Evolutionary conservation across 2,888 invertebrate genomes (phyloP).

Genomic region (Oligia fasciuncula): DNA sequence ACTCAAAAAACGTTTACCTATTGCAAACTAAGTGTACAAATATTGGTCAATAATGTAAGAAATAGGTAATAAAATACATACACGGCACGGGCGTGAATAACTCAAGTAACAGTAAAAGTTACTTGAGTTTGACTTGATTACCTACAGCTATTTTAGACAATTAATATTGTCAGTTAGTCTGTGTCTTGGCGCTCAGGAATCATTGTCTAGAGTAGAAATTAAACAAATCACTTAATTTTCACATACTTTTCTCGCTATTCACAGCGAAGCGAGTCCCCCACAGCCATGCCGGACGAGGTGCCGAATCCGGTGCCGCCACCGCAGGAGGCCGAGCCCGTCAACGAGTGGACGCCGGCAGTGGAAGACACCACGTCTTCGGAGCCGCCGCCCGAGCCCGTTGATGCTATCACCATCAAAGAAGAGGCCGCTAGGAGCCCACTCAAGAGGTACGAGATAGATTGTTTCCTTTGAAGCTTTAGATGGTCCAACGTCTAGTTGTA

Average conservation of each 20-base stretch:
- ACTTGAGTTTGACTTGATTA: too few relatives aligned
- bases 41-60: not conserved
- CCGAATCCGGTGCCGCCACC: conserved; percentile 72
- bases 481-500: not conserved
- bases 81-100: not conserved
- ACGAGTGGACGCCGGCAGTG: conserved; percentile 83
- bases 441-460: conserved; percentile 75
- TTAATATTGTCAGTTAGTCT: not conserved
- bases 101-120: not conserved
- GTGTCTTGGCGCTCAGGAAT: not conserved
- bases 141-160: not conserved
- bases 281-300: conserved; percentile 72
- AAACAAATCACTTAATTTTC: not conserved
- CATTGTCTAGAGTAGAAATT: not conserved
- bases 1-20: not conserved
- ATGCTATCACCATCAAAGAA: conserved; percentile 73
- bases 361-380: conserved; percentile 84
- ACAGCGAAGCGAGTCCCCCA: conserved; percentile 85
- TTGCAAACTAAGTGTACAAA: not conserved
- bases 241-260: not conserved
- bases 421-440: conserved; percentile 83
- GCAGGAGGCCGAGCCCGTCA: conserved; percentile 71
- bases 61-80: not conserved
- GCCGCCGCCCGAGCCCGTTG: conserved; percentile 71
- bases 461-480: not conserved